Base-by-base conservation (phyloP, 2,888 invertebrate genomes). In the Tholera decimalis region DNA sequence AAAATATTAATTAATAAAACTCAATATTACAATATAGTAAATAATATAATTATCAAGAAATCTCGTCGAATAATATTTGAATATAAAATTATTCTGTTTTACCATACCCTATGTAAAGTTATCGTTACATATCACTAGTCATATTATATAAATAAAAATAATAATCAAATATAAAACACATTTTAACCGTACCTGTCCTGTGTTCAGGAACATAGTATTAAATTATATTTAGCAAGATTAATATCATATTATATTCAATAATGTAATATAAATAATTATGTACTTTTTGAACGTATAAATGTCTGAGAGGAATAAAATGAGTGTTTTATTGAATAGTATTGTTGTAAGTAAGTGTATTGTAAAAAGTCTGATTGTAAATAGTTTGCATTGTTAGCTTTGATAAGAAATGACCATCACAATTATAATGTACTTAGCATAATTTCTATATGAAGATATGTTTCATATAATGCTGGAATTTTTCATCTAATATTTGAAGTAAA, bases 51-150 rank as follows among this genome's bases (percentile, higher is more conserved):
- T 71, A 75, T 64, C 64, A 69, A 78, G 68, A 72, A 79, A 79
- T 79, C 82, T 77, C 80, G 67, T 80, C 67, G 58, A 75, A 68
- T 73, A 73, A 77, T 73, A 72, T 57, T 77, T 82, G 67, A 83
- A 67, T 70, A 67, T 64, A 72, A 78, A 73, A 74, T 67, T 71
- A 77, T 79, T 83, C 81, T 83, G 81, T 89, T 89, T 92, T 92
- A 93, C 92, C 92, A 93, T 87, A 88, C 85, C 86, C 85, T 90
- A 89, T 91, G 89, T 92, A 92, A 89, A 92, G 92, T 93, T 93
- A 92, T 93, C 92, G 88, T 93, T 90, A 93, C 95, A 95, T 95
- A 95, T 95, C 94, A 94, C 95, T 95, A 95, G 95, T 95, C 95
- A 95, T 92, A 91, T 89, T 89, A 86, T 87, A 83, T 80, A 88